Evolutionary conservation across 1,140 invertebrate species (phyloP), one percentile per base, ranked within the genome.

Genomic region (Nixonia krombeini): DNA sequence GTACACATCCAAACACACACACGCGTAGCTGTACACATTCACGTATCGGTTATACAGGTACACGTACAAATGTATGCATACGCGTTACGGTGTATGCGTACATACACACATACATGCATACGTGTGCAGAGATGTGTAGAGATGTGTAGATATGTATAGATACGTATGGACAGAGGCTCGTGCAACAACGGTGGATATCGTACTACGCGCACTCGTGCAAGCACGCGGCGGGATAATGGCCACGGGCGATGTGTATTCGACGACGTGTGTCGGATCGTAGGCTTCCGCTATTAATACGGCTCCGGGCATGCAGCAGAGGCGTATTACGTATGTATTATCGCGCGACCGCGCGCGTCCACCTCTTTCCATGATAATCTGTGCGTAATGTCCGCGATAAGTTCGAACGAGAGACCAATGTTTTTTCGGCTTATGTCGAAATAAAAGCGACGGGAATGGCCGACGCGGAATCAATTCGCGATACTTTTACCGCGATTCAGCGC

Each of bases 171-270:
- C 6, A 21, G 6, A 21, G 6, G 6, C 6, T 6, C 6, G 21
- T 21, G 2, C 21, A 21, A 21, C 6, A 21, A 3, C 2, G 21
- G 21, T 3, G 13, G 21, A 38, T n/a, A n/a, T n/a, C n/a, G n/a
- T n/a, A n/a, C n/a, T n/a, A n/a, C 33, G 29, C 44, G 25, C 41
- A 44, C 44, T 37, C 35, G 28, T 53, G 50, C 63, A 46, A 67
- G 68, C 64, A 68, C 41, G 45, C 63, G 31, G n/a, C 42, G 29
- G 51, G 55, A 73, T 73, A 70, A 73, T 63, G 55, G 58, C 52
- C 51, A 53, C 62, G 50, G 64, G 47, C 56, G 56, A 45, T 26
- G 42, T 38, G 44, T 53, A 64, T 57, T 52, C 25, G 35, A 17
- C 28, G 33, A 65, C 52, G 45, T 69, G 62, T 63, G 55, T 66